Conservation (phyloP, 2,113 vertebrate species). For the Silurus asotus region DNA sequence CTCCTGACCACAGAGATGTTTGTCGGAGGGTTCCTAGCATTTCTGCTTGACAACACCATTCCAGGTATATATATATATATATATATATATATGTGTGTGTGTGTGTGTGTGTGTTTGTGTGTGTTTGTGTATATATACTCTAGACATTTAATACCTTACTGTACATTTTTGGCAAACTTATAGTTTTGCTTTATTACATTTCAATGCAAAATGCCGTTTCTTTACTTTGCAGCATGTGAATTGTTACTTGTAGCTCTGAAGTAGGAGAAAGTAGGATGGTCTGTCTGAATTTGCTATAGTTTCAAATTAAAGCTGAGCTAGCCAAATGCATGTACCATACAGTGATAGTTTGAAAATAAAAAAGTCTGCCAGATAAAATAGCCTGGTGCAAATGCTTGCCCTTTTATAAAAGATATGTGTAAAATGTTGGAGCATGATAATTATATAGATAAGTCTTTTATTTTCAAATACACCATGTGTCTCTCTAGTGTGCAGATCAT, state of each 20-base stretch:
- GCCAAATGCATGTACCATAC: not conserved
- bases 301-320: not conserved
- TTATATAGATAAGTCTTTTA: not conserved
- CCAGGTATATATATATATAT: slow-evolving; percentile 75
- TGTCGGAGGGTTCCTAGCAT: slow-evolving; percentile 90
- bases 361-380: not conserved
- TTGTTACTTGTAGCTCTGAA: not conserved
- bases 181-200: not conserved
- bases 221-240: not conserved
- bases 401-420: not conserved
- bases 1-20: slow-evolving; percentile 97
- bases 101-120: too few relatives aligned
- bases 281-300: not conserved
- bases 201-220: not conserved
- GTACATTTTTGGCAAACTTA: not conserved
- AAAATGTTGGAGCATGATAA: not conserved
- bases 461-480: not conserved
- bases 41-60: slow-evolving; percentile 92
- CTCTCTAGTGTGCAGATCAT: not conserved
- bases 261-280: not conserved
- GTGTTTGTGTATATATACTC: too few relatives aligned
- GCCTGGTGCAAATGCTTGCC: not conserved
- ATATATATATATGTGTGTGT: too few relatives aligned
- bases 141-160: not conserved
- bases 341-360: not conserved